These are phyloP conservation scores for Neodontobutis hainanensis DNA, from an alignment of 2,113 vertebrate species.

Conservation along the genomic window DNA sequence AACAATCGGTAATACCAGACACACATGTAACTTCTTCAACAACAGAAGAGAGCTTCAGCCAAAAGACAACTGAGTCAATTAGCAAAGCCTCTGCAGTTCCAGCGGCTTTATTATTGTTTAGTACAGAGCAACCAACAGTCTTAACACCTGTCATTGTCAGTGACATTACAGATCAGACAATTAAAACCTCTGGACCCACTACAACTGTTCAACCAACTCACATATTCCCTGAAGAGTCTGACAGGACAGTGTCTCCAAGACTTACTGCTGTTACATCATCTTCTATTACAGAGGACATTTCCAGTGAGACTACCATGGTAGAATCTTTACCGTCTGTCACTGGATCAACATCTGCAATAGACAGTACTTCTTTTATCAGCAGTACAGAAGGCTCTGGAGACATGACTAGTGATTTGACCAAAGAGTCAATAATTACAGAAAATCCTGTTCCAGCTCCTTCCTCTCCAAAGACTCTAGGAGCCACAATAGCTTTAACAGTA, in stretches of 20 bases:
- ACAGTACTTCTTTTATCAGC: not conserved
- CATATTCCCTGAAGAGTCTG: not conserved
- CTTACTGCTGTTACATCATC: not conserved
- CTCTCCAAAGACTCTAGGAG: not conserved
- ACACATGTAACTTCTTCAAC: not conserved
- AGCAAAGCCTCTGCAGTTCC: not conserved
- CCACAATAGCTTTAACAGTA: not conserved
- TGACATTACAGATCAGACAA: not conserved
- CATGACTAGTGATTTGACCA: not conserved
- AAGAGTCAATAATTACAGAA: not conserved
- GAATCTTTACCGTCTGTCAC: not conserved
- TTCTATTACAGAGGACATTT: not conserved
- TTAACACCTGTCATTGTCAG: constrained; percentile 5
- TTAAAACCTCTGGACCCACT: too few relatives aligned
- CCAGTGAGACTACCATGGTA: not conserved
- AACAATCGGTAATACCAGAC: not conserved
- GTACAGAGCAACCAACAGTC: not conserved
- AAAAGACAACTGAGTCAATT: not conserved
- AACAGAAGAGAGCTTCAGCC: constrained; percentile 6
- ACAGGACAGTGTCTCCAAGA: not conserved
- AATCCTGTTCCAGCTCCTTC: not conserved
- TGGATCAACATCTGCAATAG: too few relatives aligned
- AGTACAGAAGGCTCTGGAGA: not conserved
- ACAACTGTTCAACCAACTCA: not conserved
- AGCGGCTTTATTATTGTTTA: constrained; percentile 3